Evolutionary conservation across 2,797 vertebrate genomes (phyloP).

Genomic region (Siniperca scherzeri): DNA sequence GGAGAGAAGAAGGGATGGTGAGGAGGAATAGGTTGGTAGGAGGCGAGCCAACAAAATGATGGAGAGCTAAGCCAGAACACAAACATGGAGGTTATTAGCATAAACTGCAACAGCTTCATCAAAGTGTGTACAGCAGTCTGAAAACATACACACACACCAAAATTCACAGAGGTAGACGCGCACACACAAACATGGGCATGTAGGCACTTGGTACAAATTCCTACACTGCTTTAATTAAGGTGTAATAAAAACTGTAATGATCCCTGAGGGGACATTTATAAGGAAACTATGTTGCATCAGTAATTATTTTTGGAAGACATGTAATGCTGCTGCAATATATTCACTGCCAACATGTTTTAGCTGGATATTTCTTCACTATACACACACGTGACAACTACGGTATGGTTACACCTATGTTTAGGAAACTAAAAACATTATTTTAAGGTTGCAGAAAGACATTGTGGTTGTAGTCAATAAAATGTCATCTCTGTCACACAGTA

Average conservation of each 20-base stretch:
- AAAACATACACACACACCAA: constrained; percentile 10
- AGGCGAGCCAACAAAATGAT: constrained; percentile 27
- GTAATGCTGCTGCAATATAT: not conserved
- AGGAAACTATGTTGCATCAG: constrained; percentile 10
- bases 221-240: not conserved
- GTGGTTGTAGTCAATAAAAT: not conserved
- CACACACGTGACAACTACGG: not conserved
- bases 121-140: constrained; percentile 2
- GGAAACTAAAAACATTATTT: too few relatives aligned
- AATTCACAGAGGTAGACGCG: too few relatives aligned
- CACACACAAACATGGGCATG: not conserved
- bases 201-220: not conserved
- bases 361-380: not conserved
- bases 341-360: not conserved
- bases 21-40: constrained; percentile 5
- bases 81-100: constrained; percentile 51
- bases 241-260: not conserved
- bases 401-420: not conserved
- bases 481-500: not conserved
- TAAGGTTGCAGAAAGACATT: not conserved
- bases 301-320: not conserved
- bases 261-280: not conserved
- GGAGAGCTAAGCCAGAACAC: constrained; percentile 23
- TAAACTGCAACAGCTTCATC: constrained; percentile 32
- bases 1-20: constrained; percentile 1